Percentiles rank a stretch among this genome's conserved stretches.
phyloP scores from a whole-genome alignment of 2,113 vertebrate species.

The Brachyhypopomus gauderio region DNA sequence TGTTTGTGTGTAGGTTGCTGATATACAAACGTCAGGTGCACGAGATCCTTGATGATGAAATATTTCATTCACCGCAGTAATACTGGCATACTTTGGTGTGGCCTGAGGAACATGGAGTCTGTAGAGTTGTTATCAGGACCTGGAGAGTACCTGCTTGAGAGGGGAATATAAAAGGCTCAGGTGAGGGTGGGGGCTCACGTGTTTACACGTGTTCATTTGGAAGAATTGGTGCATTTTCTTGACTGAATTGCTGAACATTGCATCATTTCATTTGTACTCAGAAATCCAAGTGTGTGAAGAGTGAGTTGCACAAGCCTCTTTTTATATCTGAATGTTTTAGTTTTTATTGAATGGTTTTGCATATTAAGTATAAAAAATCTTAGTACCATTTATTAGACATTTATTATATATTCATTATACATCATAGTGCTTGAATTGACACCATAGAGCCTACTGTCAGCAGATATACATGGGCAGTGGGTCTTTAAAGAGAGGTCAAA shows the following conservation, averaged over 20 bases:
- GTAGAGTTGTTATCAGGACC: slow-evolving; percentile 27
- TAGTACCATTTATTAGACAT: not conserved
- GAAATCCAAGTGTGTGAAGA: slow-evolving; percentile 54
- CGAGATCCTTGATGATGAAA: slow-evolving; percentile 30
- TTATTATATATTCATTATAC: not conserved
- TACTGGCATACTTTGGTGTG: not conserved
- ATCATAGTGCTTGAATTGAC: not conserved
- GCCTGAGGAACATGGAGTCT: slow-evolving; percentile 5
- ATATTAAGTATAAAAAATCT: not conserved
- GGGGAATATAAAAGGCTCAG: not conserved
- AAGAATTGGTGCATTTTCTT: slow-evolving; percentile 14
- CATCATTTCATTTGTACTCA: slow-evolving; percentile 64
- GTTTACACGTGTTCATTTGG: not conserved
- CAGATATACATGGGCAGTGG: too few relatives aligned
- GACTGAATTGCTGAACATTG: slow-evolving; percentile 63
- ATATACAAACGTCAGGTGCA: not conserved
- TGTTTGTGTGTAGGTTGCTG: not conserved
- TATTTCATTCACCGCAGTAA: slow-evolving; percentile 19
- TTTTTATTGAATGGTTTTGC: not conserved
- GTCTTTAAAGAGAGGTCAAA: not conserved
- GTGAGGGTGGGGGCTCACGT: slow-evolving; percentile 7
- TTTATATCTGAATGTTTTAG: not conserved
- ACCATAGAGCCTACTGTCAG: not conserved
- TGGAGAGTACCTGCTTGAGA: not conserved
- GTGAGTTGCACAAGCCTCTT: not conserved